Percentiles rank a stretch among this genome's conserved stretches.
phyloP scores from a whole-genome alignment of 2,797 vertebrate species.

The Xyrichtys novacula region DNA sequence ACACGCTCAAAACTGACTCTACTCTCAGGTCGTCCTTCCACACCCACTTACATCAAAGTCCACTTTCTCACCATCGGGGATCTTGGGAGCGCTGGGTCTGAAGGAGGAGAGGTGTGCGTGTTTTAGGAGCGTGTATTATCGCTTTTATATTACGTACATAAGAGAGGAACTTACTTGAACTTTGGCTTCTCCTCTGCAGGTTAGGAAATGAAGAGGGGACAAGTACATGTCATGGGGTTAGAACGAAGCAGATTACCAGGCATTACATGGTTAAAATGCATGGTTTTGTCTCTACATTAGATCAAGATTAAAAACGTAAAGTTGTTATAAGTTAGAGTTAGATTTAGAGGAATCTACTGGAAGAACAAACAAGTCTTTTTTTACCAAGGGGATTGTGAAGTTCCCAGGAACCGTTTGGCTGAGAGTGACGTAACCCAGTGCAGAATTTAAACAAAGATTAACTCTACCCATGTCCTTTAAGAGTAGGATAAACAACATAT shows the following conservation, averaged over 20 bases:
- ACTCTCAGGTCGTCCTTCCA: fast-evolving
- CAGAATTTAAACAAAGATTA: too few species aligned
- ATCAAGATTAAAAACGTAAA: slow-evolving; percentile 3
- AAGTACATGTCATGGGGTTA: slow-evolving; percentile 79
- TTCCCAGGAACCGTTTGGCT: slow-evolving; percentile 9
- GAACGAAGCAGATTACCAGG: slow-evolving; percentile 57
- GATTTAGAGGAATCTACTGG: slow-evolving; percentile 4
- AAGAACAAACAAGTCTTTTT: slow-evolving; percentile 21
- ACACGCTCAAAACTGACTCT: not conserved
- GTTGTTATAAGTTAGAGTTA: slow-evolving; percentile 44
- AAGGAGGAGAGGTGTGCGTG: slow-evolving; percentile 1
- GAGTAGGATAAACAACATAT: too few species aligned
- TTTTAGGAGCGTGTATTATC: not conserved
- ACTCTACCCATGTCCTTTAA: too few species aligned
- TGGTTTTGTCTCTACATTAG: slow-evolving; percentile 14
- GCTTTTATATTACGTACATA: not conserved
- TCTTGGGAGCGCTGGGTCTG: slow-evolving; percentile 94
- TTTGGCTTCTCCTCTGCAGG: slow-evolving; percentile 95
- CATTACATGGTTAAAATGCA: slow-evolving; percentile 42
- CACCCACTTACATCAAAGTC: slow-evolving; percentile 96
- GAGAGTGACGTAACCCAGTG: slow-evolving; percentile 9
- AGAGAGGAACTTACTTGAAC: slow-evolving; percentile 91
- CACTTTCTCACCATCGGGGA: slow-evolving; percentile 98
- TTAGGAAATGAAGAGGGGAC: slow-evolving; percentile 76
- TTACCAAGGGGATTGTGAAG: slow-evolving; percentile 4